Percentiles rank a stretch among this genome's conserved stretches.
Conservation (phyloP, 1,140 invertebrate genomes). For the Mylabris phalerata region DNA sequence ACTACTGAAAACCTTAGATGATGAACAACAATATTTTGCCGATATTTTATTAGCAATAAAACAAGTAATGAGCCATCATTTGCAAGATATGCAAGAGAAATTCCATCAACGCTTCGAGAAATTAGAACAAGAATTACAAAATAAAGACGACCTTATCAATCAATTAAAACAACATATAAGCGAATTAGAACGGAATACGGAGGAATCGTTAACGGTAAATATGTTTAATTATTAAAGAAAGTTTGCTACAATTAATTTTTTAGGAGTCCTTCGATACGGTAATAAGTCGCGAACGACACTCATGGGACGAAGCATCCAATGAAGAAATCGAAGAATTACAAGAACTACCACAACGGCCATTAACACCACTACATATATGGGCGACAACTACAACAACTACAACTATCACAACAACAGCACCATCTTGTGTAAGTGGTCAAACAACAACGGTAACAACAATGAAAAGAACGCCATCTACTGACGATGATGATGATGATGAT, state of each 20-base stretch:
- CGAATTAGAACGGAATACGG: constrained; percentile 54
- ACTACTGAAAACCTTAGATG: constrained; percentile 42
- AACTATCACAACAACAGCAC: background rate
- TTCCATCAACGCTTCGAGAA: constrained; percentile 62
- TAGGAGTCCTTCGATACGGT: constrained; percentile 41
- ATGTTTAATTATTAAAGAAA: background rate
- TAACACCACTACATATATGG: constrained; percentile 40
- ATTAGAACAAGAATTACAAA: constrained; percentile 67
- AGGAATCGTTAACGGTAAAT: constrained; percentile 51
- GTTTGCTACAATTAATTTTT: constrained; percentile 2
- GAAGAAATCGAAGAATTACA: constrained; percentile 51
- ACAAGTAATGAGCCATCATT: constrained; percentile 64
- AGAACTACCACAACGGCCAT: constrained; percentile 47
- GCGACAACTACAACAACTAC: too few relatives aligned
- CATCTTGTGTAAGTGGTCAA: constrained; percentile 27
- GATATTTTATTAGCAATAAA: constrained; percentile 68
- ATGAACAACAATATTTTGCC: constrained; percentile 69
- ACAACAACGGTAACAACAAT: constrained; percentile 22
- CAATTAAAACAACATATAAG: constrained; percentile 65
- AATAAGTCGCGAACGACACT: constrained; percentile 40
- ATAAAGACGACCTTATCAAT: constrained; percentile 68
- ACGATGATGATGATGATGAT: too few relatives aligned
- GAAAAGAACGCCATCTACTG: too few relatives aligned
- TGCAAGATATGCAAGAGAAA: constrained; percentile 59
- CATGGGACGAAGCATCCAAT: constrained; percentile 54